Conservation (phyloP, 1,140 invertebrate genomes). For the Portunus trituberculatus region DNA sequence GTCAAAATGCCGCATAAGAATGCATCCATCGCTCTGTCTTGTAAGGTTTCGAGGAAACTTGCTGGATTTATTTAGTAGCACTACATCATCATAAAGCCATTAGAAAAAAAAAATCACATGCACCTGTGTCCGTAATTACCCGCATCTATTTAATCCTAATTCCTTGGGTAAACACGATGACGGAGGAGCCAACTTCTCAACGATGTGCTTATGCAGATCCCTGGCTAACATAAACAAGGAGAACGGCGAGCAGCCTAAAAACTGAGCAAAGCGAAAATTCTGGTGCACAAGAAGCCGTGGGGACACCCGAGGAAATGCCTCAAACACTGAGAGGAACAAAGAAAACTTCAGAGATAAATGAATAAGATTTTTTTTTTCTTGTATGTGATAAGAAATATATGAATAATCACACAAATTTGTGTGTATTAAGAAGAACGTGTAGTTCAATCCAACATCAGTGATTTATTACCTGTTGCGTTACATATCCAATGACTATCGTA, state of each 20-base stretch:
- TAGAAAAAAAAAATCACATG: conserved; percentile 54
- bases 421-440: too few species aligned
- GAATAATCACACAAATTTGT: too few species aligned
- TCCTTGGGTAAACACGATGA: conserved; percentile 72
- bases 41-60: neutral
- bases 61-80: neutral
- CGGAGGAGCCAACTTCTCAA: conserved; percentile 56
- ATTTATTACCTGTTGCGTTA: too few species aligned
- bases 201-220: conserved; percentile 61
- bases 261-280: neutral
- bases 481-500: too few species aligned
- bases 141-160: conserved; percentile 74
- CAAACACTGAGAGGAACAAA: neutral
- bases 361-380: neutral
- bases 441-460: too few species aligned
- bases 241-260: neutral
- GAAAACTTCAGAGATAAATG: neutral
- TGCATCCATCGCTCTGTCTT: too few species aligned
- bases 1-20: too few species aligned
- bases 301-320: neutral
- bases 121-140: conserved; percentile 71
- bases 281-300: neutral
- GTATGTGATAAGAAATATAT: too few species aligned
- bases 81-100: conserved; percentile 46
- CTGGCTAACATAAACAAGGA: conserved; percentile 30